Conservation (phyloP, 2,888 invertebrate species). For the Eremobia ochroleuca region DNA sequence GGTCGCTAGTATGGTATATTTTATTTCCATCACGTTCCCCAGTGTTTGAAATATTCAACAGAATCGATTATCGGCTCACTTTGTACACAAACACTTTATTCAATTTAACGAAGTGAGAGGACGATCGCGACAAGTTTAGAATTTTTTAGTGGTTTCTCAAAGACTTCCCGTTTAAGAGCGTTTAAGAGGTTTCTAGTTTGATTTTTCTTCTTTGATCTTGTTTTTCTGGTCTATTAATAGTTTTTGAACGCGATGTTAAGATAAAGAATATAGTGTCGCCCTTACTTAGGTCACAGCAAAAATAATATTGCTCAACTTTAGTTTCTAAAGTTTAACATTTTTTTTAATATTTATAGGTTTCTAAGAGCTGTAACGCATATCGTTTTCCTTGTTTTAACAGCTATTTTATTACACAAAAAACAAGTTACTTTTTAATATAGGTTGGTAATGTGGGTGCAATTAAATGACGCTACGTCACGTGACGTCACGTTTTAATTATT, state of each 20-base stretch:
- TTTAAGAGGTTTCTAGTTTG: conserved; percentile 43
- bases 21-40: conserved; percentile 85
- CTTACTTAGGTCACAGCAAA: neutral
- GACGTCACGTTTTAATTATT: too few relatives aligned
- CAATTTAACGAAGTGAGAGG: conserved; percentile 79
- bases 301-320: neutral
- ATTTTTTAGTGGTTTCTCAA: conserved; percentile 65
- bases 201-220: conserved; percentile 33
- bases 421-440: neutral
- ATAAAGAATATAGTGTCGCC: neutral
- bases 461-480: too few relatives aligned
- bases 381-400: neutral
- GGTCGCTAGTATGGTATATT: conserved; percentile 59
- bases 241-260: conserved; percentile 5
- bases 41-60: conserved; percentile 87
- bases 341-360: neutral
- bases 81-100: conserved; percentile 87
- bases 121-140: conserved; percentile 70
- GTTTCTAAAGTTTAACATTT: neutral
- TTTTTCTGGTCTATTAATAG: conserved; percentile 22
- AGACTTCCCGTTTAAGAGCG: conserved; percentile 49
- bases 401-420: neutral
- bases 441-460: too few relatives aligned
- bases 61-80: conserved; percentile 88
- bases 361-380: neutral